Conservation (phyloP, 2,797 vertebrate genomes). For the Acanthiza pusilla region DNA sequence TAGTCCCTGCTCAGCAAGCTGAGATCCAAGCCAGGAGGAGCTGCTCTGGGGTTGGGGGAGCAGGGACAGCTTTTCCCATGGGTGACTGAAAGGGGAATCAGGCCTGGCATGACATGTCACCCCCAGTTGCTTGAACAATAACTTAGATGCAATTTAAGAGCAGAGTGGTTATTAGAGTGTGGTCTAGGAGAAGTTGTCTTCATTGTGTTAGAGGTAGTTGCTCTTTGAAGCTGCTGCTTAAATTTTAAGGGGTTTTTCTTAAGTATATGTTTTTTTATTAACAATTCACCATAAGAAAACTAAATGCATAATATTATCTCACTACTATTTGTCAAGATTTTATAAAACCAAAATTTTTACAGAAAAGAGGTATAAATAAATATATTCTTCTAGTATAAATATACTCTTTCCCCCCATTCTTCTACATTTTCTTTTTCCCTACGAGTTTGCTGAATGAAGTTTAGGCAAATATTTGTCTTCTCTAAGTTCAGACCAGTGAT, state of each 20-base stretch:
- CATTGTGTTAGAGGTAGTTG: background rate
- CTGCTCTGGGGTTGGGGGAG: fast-evolving
- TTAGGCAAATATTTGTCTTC: background rate
- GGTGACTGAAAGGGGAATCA: background rate
- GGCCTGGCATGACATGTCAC: fast-evolving
- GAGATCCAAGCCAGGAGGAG: background rate
- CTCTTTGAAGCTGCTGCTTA: background rate
- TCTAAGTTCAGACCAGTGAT: background rate
- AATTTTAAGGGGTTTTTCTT: background rate
- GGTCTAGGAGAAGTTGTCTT: background rate
- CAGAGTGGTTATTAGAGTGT: background rate
- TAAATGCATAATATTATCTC: background rate
- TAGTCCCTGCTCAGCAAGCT: fast-evolving
- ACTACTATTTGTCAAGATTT: background rate
- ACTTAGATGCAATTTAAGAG: background rate
- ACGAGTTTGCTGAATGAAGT: background rate
- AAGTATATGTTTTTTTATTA: background rate
- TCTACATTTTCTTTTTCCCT: background rate
- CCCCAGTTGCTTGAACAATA: background rate
- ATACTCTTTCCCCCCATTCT: no score
- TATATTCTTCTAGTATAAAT: background rate
- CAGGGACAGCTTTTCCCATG: background rate
- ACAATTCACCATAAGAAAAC: background rate
- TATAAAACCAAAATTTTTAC: background rate
- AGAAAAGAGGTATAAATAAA: background rate